phyloP scores from a whole-genome alignment of 2,888 invertebrate genomes.

The Trissolcus japonicus region DNA sequence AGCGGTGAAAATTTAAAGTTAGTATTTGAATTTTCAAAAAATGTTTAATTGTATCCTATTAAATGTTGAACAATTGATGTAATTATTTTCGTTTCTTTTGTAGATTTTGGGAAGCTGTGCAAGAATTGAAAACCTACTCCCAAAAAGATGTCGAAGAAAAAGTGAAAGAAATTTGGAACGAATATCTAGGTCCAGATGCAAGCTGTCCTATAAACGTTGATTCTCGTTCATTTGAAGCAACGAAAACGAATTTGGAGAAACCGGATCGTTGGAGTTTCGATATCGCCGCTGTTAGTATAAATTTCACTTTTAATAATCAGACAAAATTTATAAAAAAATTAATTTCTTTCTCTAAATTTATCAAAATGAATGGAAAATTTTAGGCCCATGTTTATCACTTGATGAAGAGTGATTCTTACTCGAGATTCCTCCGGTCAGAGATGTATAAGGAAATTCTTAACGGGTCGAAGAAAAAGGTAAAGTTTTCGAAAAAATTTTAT shows the following conservation, averaged over 20 bases:
- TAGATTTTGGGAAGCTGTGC: conserved; percentile 79
- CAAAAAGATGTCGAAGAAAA: conserved; percentile 88
- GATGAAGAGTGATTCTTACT: conserved; percentile 99
- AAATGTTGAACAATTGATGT: not conserved
- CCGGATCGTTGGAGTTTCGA: conserved; percentile 97
- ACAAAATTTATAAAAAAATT: not conserved
- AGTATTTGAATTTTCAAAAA: conserved; percentile 68
- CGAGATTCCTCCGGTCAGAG: conserved; percentile 96
- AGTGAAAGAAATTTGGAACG: conserved; percentile 92
- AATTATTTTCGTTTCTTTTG: conserved; percentile 5
- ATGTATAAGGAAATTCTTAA: conserved; percentile 98
- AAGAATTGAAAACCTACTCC: conserved; percentile 92
- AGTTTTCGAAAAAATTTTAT: too few relatives aligned
- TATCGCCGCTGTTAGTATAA: conserved; percentile 88
- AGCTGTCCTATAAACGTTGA: conserved; percentile 98
- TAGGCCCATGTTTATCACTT: conserved; percentile 99
- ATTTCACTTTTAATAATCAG: not conserved
- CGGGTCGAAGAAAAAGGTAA: conserved; percentile 97
- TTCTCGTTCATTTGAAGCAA: conserved; percentile 90
- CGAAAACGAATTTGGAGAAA: conserved; percentile 87
- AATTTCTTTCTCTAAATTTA: too few relatives aligned
- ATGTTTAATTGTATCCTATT: not conserved
- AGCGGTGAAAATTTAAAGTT: conserved; percentile 98
- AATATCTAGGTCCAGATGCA: conserved; percentile 95
- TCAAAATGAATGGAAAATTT: conserved; percentile 9